Evolutionary conservation across 1,140 invertebrate species (phyloP), one percentile per base, ranked within the genome.

Genomic region (Papilio polytes): DNA sequence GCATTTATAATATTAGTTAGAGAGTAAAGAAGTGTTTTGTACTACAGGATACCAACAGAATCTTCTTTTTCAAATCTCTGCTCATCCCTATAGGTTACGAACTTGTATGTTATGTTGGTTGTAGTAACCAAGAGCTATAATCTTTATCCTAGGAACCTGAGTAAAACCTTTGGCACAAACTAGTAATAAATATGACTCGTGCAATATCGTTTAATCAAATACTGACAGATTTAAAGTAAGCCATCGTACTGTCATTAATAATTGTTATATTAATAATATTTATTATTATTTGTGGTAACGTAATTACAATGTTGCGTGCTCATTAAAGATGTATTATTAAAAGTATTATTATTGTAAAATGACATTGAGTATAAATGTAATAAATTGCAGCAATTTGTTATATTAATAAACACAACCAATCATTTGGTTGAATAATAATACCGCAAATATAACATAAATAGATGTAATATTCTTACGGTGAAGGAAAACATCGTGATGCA

Each of bases 301-400:
- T 59, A 59, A 59, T 59, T 59, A 66, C 59, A 66, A 66, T 31
- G 59, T 66, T 66, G 59, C 59, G 59, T 26, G 22, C 59, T 66
- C 59, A 66, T 66, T 66, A 12, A 15, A 22, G 3, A 66, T 66
- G 22, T 48, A 48, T 31, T 66, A 66, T 66, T 12, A 66, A 59
- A 59, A 2, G 56, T 59, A 59, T 59, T 66, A 26, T 66, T 66
- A 66, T 66, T 66, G 22, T 13, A 22, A 26, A 66, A 66, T 66
- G 26, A 66, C 59, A 66, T 66, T 63, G 20, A 63, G 1, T 63
- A 63, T 26, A 2, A 63, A 63, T 22, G 8, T 9, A 20, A 63
- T 20, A 20, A 22, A 22, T 31, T 26, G 2, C 22, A 31, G 59
- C 22, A 26, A 66, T 66, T 66, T 31, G 31, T 66, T 12, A 13